Evolutionary conservation across 2,888 invertebrate genomes (phyloP), one percentile per base, ranked within the genome.

Genomic region (Lymantria monacha): DNA sequence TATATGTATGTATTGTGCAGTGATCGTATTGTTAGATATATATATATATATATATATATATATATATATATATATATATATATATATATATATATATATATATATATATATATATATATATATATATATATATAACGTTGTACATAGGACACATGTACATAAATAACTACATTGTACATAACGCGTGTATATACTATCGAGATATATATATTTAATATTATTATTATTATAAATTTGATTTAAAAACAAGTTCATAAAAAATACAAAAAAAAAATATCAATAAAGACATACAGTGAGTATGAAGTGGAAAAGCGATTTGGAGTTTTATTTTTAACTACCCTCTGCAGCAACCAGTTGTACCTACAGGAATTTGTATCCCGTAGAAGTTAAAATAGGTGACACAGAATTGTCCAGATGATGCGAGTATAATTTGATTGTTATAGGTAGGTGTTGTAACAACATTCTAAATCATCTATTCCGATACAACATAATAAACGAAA

Each of bases 241-340:
- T 85, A 85, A 86, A 87, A 76, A 86, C 65, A 85, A 83, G 85
- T 87, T 89, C 87, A 33, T 71, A 75, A 80, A 85, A 85, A 83
- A 85, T 78, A 61, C 74, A 71, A 81, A 79, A 33, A 85, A 87
- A 49, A 87, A 88, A 88, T 74, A 11, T 48, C 69, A 85, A 87
- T 86, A 88, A 87, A 88, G 72, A 87, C 87, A 88, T 90, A 87
- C 90, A 84, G 83, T 81, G 81, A 87, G 90, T 90, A 88, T 88
- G 89, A 87, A 86, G 84, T 77, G 81, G 85, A 87, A 86, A 86
- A 77, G 53, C 74, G 72, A 79, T 75, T 63, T 71, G 72, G 82
- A 64, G 65, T 91, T 88, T 89, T 77, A 40, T 13, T 31, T 41
- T 8, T 30, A 12, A 9, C 9, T 44, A 12, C 33, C 36, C 42